phyloP scores from a whole-genome alignment of 2,888 invertebrate species.

The Sphaeridia pumilis region DNA sequence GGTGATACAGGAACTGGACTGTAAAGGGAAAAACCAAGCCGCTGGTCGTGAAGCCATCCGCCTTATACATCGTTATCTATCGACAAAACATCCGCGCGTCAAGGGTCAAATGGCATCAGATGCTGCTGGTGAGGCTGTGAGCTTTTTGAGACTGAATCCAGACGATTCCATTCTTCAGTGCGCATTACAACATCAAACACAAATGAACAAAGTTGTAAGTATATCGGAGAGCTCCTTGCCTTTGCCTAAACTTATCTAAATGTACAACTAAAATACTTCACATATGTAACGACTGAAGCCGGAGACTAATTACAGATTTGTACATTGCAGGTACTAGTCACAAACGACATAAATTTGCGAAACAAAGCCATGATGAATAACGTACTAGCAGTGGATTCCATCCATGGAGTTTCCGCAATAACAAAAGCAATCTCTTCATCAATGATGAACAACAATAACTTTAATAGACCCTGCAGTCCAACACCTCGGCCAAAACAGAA shows the following conservation, averaged over 20 bases:
- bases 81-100: conserved; percentile 25
- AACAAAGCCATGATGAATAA: conserved; percentile 31
- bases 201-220: conserved; percentile 17
- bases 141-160: conserved; percentile 23
- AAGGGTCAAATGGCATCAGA: conserved; percentile 30
- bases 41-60: conserved; percentile 9
- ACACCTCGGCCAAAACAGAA: too few relatives aligned
- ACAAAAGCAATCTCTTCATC: too few relatives aligned
- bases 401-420: neutral
- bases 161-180: conserved; percentile 35
- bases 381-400: conserved; percentile 2
- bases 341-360: conserved; percentile 31
- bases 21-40: conserved; percentile 5
- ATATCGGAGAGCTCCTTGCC: neutral
- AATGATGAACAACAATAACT: neutral
- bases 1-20: conserved; percentile 34
- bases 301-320: neutral
- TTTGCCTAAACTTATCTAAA: neutral
- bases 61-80: conserved; percentile 20
- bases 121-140: conserved; percentile 17
- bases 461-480: neutral
- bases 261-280: neutral
- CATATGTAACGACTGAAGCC: neutral
- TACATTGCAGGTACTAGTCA: conserved; percentile 30
- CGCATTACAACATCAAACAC: conserved; percentile 20